Evolutionary conservation across 2,888 invertebrate species (phyloP), one percentile per base, ranked within the genome.

Genomic region (Spodoptera picta): DNA sequence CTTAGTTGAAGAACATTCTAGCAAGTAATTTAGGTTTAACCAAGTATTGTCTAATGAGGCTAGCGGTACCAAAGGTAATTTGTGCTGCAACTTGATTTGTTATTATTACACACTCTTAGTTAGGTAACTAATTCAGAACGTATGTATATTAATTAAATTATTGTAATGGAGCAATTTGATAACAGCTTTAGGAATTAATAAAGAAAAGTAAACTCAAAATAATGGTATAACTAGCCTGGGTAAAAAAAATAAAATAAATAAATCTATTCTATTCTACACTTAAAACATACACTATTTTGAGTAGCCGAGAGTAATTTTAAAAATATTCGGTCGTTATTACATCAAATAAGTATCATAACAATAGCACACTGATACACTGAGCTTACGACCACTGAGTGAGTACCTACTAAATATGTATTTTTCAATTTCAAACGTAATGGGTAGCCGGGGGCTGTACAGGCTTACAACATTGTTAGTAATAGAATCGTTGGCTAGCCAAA

Each of bases 1-100:
- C 62, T 73, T 79, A 66, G 75, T 82, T 77, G 68, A 78, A 81
- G 78, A 73, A 73, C 68, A 79, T 70, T 85, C 82, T 53, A 68
- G 78, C 60, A 83, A 85, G 80, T 80, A 83, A 81, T 81, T 83
- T 76, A 60, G 57, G 76, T 77, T 84, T 84, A 85, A 84, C 77
- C 75, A 79, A 81, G 79, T 77, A 74, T 60, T 70, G 56, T 75
- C 60, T 77, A 80, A 80, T 73, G 68, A 73, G 60, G 55, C 67
- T 31, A 47, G 50, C 36, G 59, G 55, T 12, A 48, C 49, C 53
- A 23, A 54, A 60, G 65, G 60, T 76, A 76, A 75, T 75, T 65
- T 75, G 62, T 52, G 23, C 64, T 51, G 41, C 72, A 50, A 54
- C 50, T 60, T 70, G 76, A 70, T 72, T 72, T 70, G 57, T 72